Percentiles rank a stretch among this genome's conserved stretches.
Conservation (phyloP, 2,797 vertebrate genomes). For the Hipposideros larvatus region DNA sequence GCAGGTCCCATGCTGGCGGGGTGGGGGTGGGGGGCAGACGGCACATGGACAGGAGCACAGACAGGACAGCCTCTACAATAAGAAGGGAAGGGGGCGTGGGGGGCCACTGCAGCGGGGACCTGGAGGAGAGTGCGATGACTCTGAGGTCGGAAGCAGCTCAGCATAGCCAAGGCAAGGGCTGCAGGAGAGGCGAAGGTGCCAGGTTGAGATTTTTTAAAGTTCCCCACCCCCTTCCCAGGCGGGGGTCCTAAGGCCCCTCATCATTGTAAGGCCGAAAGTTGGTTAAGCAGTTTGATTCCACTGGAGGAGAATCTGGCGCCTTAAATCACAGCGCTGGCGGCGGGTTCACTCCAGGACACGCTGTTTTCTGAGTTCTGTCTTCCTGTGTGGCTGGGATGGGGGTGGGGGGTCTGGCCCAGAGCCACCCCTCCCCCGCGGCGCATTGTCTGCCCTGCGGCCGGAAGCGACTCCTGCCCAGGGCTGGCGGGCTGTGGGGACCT, state of each 20-base stretch:
- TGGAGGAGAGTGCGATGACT: not conserved
- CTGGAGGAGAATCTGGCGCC: not conserved
- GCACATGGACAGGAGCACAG: not conserved
- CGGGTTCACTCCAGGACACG: slow-evolving; percentile 75
- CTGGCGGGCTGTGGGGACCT: not conserved
- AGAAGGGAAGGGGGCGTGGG: rapidly evolving
- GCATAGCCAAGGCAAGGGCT: rapidly evolving
- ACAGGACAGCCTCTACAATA: rapidly evolving
- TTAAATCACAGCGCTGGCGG: not conserved
- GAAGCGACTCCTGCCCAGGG: slow-evolving; percentile 62
- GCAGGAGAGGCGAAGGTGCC: rapidly evolving
- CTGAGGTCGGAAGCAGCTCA: rapidly evolving
- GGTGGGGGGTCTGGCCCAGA: slow-evolving; percentile 49
- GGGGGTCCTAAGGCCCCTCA: not conserved
- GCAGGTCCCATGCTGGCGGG: not conserved
- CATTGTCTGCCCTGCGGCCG: slow-evolving; percentile 75
- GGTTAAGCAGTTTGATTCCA: not conserved
- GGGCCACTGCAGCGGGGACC: not conserved
- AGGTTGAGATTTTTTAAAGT: not conserved
- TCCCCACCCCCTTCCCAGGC: rapidly evolving
- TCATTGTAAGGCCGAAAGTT: not conserved
- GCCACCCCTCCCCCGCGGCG: slow-evolving; percentile 53
- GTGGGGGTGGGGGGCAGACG: rapidly evolving
- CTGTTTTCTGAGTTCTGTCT: not conserved
- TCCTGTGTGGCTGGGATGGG: slow-evolving; percentile 68